Evolutionary conservation across 1,140 invertebrate genomes (phyloP), one percentile per base, ranked within the genome.

Genomic region (Pinna nobilis): DNA sequence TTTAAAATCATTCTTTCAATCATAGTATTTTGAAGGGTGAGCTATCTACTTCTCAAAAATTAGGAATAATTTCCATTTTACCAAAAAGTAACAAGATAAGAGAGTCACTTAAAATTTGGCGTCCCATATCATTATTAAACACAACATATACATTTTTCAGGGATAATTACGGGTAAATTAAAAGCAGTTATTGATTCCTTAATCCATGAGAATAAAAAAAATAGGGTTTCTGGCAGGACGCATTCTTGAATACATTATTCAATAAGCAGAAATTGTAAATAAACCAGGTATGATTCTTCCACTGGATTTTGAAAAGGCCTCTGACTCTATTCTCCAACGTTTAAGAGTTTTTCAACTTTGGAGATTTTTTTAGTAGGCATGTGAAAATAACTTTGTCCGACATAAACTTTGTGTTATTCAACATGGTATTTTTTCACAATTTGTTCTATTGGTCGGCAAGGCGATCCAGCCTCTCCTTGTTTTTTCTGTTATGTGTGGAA

Each of bases 81-180:
- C 61, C 63, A 32, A 78, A 80, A 53, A 67, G 74, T 32, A 44
- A 57, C 13, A 70, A 75, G 15, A 32, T 60, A 11, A n/a, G n/a
- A n/a, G 35, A 70, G 32, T 44, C 57, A 15, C 15, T 75, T 7
- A 70, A 76, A 35, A 76, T 70, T 28, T 78, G 70, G 72, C 23
- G 76, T 15, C 76, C 68, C 11, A 78, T 80, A 49, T 74, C 78
- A 30, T 41, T 74, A 15, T 30, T 77, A 37, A 51, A 66, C 37
- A 53, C 39, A 32, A 6, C 49, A 25, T 75, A 63, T 18, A 50
- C 18, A 18, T 3, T 13, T 65, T 25, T 70, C 60, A 15, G 30
- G n/a, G 33, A 25, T 3, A 32, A 47, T 51, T 18, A 33, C 68
- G 9, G 63, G 50, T 49, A 13, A 47, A 39, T 32, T 70, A 18